Conservation (phyloP, 2,888 invertebrate species). For the Drosophila quinaria region DNA sequence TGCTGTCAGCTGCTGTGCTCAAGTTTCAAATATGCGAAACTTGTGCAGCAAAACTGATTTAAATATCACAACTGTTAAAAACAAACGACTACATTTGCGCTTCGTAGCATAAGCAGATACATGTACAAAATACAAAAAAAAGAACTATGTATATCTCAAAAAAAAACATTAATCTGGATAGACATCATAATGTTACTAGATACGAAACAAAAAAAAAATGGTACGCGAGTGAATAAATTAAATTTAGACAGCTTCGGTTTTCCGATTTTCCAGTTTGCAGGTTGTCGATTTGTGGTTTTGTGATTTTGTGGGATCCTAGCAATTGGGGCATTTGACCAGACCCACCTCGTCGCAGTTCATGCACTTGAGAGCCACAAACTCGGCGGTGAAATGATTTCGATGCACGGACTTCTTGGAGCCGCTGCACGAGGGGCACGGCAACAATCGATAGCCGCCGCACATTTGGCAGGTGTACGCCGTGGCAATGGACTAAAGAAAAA, state of each 20-base stretch:
- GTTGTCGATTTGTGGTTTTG: background rate
- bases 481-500: conserved; percentile 88
- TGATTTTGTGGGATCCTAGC: conserved; percentile 86
- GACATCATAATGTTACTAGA: conserved; percentile 8
- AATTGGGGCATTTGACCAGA: conserved; percentile 94
- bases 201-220: conserved; percentile 21
- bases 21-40: conserved; percentile 18
- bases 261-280: conserved; percentile 2
- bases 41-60: conserved; percentile 48
- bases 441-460: conserved; percentile 96
- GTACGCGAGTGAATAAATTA: conserved; percentile 43
- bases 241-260: conserved; percentile 37
- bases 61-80: conserved; percentile 75
- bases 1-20: conserved; percentile 28
- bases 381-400: conserved; percentile 96
- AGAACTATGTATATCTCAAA: conserved; percentile 3
- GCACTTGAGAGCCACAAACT: conserved; percentile 96
- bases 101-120: conserved; percentile 34
- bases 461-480: conserved; percentile 93
- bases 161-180: conserved; percentile 15
- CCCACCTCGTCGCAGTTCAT: conserved; percentile 98
- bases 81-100: conserved; percentile 66
- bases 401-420: conserved; percentile 98
- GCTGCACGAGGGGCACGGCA: conserved; percentile 96
- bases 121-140: conserved; percentile 30